These are phyloP conservation scores for Caranx ignobilis DNA, from an alignment of 2,113 vertebrate genomes.

Conservation along the genomic window DNA sequence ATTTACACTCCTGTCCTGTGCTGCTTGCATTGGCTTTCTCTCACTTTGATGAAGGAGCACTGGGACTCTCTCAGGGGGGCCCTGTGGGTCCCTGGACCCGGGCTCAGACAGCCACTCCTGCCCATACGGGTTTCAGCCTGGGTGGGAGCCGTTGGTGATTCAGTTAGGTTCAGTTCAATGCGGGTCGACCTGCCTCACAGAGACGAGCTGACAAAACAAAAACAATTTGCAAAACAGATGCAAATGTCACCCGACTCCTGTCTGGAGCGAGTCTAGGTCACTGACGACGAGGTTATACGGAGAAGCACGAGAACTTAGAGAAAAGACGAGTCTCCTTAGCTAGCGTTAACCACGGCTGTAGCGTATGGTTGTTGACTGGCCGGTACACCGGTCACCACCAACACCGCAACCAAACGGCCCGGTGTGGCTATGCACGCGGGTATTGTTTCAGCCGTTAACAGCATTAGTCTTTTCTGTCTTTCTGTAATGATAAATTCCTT, in stretches of 20 bases:
- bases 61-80: neutral
- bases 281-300: neutral
- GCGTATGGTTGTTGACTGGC: slow-evolving; percentile 6
- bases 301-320: neutral
- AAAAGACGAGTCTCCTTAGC: neutral
- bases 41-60: neutral
- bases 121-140: neutral
- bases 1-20: neutral
- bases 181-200: slow-evolving; percentile 1
- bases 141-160: neutral
- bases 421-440: slow-evolving; percentile 3
- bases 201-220: slow-evolving; percentile 19
- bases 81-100: neutral
- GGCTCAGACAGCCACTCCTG: neutral
- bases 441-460: neutral
- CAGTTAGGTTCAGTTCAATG: neutral
- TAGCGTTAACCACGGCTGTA: slow-evolving; percentile 6
- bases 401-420: slow-evolving; percentile 25
- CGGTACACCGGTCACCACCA: slow-evolving; percentile 63
- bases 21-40: neutral
- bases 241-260: slow-evolving; percentile 47
- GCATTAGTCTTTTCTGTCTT: neutral
- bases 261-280: neutral
- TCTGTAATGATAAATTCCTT: slow-evolving; percentile 4
- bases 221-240: slow-evolving; percentile 61